These are phyloP conservation scores for Ophiodon elongatus DNA, from an alignment of 2,113 vertebrate species.

Conservation along the genomic window DNA sequence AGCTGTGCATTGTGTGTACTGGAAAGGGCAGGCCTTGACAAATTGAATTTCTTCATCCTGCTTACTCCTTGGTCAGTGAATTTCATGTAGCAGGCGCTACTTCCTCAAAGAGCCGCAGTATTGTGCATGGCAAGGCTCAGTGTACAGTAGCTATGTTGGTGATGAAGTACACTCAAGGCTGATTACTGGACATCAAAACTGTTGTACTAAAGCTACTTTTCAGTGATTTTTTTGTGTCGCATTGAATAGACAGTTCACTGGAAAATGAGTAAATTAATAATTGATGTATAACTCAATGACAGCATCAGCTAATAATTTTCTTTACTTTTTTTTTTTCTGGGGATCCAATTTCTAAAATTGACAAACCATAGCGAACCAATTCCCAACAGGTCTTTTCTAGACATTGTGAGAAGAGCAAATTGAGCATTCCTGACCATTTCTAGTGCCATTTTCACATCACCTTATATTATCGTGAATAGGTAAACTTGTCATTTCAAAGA, in stretches of 20 bases:
- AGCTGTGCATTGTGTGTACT: conserved; percentile 59
- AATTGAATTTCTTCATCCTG: conserved; percentile 69
- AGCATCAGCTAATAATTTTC: not conserved
- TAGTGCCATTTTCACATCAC: not conserved
- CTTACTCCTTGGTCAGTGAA: conserved; percentile 58
- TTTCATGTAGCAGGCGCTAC: conserved; percentile 37
- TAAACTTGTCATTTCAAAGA: not conserved
- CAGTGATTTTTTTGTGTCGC: not conserved
- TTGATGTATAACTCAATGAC: not conserved
- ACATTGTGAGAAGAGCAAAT: not conserved
- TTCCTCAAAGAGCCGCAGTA: conserved; percentile 31
- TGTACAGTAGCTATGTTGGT: conserved; percentile 18
- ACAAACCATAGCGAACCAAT: not conserved
- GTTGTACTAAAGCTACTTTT: not conserved
- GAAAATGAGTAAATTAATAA: not conserved
- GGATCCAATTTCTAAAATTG: not conserved
- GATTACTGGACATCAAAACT: conserved; percentile 14
- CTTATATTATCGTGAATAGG: not conserved
- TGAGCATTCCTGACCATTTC: not conserved
- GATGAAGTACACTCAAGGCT: conserved; percentile 22
- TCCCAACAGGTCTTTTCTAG: not conserved
- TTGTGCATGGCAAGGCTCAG: conserved; percentile 23
- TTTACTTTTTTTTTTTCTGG: not conserved
- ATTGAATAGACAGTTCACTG: not conserved
- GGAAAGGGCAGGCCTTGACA: conserved; percentile 65